phyloP scores from a whole-genome alignment of 2,888 invertebrate species.

The Leptura quadrifasciata region DNA sequence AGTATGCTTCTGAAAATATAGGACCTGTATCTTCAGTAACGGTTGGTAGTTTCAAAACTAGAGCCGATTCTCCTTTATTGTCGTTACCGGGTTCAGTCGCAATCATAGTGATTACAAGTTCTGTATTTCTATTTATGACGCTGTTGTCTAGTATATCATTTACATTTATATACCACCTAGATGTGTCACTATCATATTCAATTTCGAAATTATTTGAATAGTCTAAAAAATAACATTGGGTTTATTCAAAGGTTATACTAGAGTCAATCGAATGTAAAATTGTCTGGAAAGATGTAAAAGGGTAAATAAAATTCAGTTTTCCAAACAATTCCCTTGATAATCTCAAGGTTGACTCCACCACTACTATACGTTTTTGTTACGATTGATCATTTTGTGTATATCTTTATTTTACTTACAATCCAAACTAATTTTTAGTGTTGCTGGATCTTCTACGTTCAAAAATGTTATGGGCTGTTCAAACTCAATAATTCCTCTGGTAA shows the following conservation, averaged over 20 bases:
- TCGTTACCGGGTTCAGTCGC: slow-evolving; percentile 24
- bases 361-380: too few species aligned
- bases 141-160: slow-evolving; percentile 11
- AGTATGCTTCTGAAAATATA: slow-evolving; percentile 17
- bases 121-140: slow-evolving; percentile 11
- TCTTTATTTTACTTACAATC: slow-evolving; percentile 16
- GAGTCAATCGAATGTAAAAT: too few species aligned
- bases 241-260: not conserved
- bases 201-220: slow-evolving; percentile 41
- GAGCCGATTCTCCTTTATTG: not conserved
- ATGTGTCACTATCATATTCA: not conserved
- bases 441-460: not conserved
- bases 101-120: slow-evolving; percentile 31
- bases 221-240: slow-evolving; percentile 40
- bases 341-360: too few species aligned
- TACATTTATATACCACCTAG: slow-evolving; percentile 22
- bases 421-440: not conserved
- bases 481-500: slow-evolving; percentile 13
- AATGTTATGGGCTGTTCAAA: slow-evolving; percentile 19
- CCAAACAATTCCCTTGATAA: too few species aligned
- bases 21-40: not conserved
- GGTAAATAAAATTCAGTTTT: too few species aligned
- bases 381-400: not conserved
- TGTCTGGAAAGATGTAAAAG: too few species aligned
- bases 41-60: slow-evolving; percentile 13